Conservation (phyloP, 2,797 vertebrate genomes). For the Gorsachius magnificus region DNA sequence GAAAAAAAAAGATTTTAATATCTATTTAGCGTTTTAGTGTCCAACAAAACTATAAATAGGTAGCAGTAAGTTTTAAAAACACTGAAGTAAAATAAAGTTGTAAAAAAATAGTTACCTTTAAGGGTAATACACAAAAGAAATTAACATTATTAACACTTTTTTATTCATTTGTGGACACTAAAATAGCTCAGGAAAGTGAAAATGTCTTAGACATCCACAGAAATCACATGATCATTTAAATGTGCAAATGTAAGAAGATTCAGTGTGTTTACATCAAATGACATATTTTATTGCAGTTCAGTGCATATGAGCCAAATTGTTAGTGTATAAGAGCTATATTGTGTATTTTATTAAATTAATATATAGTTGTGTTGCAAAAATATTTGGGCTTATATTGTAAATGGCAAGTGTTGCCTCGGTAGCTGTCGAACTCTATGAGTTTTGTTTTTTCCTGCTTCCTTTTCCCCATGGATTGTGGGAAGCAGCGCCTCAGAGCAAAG, state of each 20-base stretch:
- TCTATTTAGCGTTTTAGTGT: conserved; percentile 81
- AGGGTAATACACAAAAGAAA: conserved; percentile 62
- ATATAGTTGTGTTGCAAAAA: conserved; percentile 99
- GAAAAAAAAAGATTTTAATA: conserved; percentile 64
- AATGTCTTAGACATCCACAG: conserved; percentile 92
- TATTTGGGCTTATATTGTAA: conserved; percentile 99
- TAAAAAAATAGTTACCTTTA: conserved; percentile 46
- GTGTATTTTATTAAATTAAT: conserved; percentile 99
- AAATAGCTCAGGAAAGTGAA: conserved; percentile 91
- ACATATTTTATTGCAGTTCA: conserved; percentile 99
- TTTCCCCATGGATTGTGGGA: conserved; percentile 82
- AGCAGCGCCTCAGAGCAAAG: conserved; percentile 91
- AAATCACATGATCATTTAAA: conserved; percentile 94
- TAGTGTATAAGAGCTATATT: conserved; percentile 99
- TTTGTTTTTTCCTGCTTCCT: conserved; percentile 87
- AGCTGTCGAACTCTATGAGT: conserved; percentile 99
- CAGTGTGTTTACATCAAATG: conserved; percentile 99
- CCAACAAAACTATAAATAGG: conserved; percentile 72
- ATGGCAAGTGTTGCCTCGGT: conserved; percentile 99
- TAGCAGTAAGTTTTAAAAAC: conserved; percentile 60
- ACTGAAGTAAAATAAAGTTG: conserved; percentile 8
- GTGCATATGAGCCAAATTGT: conserved; percentile 99
- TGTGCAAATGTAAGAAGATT: conserved; percentile 98
- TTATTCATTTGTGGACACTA: conserved; percentile 89
- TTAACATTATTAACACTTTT: conserved; percentile 73